Conservation (phyloP, 1,140 invertebrate species). For the Drosophila bocki region DNA sequence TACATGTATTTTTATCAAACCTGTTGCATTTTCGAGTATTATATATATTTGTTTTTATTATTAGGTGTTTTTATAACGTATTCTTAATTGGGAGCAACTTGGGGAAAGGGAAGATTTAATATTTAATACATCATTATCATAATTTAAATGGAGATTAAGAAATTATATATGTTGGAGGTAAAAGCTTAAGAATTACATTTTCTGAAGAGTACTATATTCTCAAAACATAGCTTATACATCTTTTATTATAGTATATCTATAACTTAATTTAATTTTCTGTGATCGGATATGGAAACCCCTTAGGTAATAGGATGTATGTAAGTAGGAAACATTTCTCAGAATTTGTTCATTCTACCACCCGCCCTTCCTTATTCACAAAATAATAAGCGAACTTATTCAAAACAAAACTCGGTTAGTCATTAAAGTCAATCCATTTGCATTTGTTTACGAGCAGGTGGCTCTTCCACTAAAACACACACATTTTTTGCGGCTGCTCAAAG, state of each 20-base stretch:
- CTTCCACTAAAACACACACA: constrained; percentile 9
- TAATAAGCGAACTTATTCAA: not conserved
- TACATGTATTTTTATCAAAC: constrained; percentile 5
- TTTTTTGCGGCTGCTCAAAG: constrained; percentile 7
- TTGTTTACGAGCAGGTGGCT: constrained; percentile 24
- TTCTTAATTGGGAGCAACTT: not conserved
- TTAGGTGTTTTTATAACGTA: not conserved
- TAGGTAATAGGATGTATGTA: not conserved
- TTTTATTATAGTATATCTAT: no score
- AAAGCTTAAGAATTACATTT: not conserved
- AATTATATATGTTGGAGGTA: no score
- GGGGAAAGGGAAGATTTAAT: not conserved
- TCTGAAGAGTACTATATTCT: not conserved
- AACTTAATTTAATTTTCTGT: not conserved
- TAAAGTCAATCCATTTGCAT: constrained; percentile 41
- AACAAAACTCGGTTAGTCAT: constrained; percentile 11
- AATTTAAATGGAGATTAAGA: not conserved
- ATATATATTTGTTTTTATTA: not conserved
- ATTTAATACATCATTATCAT: not conserved
- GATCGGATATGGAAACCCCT: not conserved
- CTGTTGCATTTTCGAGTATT: not conserved
- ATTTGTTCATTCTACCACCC: constrained; percentile 3
- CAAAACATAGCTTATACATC: no score
- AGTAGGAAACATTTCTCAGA: not conserved
- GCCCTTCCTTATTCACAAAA: not conserved